Evolutionary conservation across 2,113 vertebrate species (phyloP).

Genomic region (Coturnix japonica): DNA sequence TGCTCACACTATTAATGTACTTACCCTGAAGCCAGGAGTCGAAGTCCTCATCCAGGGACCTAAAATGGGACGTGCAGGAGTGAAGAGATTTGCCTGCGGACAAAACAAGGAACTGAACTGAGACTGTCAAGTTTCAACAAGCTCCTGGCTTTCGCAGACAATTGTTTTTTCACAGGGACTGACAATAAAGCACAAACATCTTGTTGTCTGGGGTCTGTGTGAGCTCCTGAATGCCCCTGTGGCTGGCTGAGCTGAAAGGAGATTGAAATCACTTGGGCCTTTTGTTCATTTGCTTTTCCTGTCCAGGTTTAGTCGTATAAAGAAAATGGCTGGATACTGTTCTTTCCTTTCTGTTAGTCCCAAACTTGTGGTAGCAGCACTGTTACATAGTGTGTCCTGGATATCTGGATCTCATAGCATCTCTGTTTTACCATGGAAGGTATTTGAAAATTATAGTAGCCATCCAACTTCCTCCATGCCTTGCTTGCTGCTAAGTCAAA

Average conservation of each 20-base stretch:
- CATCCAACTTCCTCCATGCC: background rate
- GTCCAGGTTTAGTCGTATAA: background rate
- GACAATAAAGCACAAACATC: background rate
- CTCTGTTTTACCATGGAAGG: background rate
- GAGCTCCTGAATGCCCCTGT: background rate
- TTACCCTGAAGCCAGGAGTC: background rate
- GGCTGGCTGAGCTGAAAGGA: background rate
- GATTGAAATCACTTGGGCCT: background rate
- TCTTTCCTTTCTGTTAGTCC: background rate
- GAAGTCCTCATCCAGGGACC: background rate
- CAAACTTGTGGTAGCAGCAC: background rate
- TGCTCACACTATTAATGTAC: accelerated
- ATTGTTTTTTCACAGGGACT: background rate
- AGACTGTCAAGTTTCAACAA: background rate
- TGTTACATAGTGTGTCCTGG: background rate
- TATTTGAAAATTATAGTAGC: background rate
- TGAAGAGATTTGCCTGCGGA: background rate
- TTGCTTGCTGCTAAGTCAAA: background rate
- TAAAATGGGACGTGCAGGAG: background rate
- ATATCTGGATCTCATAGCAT: background rate
- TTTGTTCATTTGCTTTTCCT: background rate
- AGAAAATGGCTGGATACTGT: background rate
- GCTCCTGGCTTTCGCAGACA: background rate
- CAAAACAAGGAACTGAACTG: background rate
- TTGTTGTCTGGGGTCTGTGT: background rate